phyloP scores from a whole-genome alignment of 1,140 invertebrate genomes.

The Lanistes nyassanus region DNA sequence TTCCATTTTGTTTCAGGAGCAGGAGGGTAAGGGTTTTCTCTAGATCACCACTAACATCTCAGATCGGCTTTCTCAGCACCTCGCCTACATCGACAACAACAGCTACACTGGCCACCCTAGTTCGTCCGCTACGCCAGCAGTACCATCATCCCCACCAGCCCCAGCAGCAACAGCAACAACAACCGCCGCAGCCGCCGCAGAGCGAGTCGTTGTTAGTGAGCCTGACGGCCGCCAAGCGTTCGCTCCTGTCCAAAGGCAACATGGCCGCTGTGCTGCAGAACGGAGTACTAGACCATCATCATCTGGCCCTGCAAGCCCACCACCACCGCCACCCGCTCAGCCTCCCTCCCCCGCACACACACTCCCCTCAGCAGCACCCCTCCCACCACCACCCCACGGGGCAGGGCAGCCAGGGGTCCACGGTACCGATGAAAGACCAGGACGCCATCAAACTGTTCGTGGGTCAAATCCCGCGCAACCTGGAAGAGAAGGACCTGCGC shows the following conservation, averaged over 20 bases:
- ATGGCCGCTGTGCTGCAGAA: conserved; percentile 26
- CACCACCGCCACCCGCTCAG: conserved; percentile 21
- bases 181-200: not conserved
- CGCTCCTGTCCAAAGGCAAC: not conserved
- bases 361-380: conserved; percentile 16
- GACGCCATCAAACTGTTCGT: conserved; percentile 88
- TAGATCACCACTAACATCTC: too few relatives aligned
- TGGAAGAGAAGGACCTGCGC: conserved; percentile 88
- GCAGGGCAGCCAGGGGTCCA: not conserved
- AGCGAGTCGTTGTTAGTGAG: not conserved
- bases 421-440: conserved; percentile 59
- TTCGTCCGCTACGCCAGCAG: conserved; percentile 1
- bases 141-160: conserved; percentile 7
- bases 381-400: not conserved
- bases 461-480: conserved; percentile 90
- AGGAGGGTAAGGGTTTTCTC: too few relatives aligned
- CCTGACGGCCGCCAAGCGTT: not conserved
- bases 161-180: not conserved
- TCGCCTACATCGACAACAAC: not conserved
- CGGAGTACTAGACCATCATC: conserved; percentile 15
- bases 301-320: conserved; percentile 18
- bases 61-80: too few relatives aligned
- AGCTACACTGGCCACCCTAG: not conserved
- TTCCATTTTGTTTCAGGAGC: too few relatives aligned
- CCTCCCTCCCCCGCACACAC: conserved; percentile 17